phyloP scores from a whole-genome alignment of 2,113 vertebrate genomes.

The Nasalis larvatus region DNA sequence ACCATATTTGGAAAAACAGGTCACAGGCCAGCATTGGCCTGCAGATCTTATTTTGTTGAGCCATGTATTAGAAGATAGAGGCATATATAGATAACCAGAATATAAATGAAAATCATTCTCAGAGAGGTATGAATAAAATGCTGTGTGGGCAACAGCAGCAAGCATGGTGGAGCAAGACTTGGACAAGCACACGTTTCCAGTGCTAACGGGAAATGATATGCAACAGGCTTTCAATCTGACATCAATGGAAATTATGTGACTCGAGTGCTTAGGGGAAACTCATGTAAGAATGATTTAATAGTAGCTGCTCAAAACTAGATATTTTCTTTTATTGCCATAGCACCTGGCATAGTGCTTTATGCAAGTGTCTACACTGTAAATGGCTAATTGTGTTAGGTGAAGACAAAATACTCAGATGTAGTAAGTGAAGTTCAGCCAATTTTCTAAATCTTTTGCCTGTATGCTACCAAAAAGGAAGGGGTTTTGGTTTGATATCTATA shows the following conservation, averaged over 20 bases:
- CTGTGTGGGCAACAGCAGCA: not conserved
- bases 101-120: not conserved
- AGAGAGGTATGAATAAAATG: constrained; percentile 2
- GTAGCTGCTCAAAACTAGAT: constrained; percentile 44
- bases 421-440: not conserved
- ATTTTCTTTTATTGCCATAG: constrained; percentile 1
- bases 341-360: not conserved
- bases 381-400: not conserved
- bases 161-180: not conserved
- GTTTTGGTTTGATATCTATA: not conserved
- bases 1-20: not conserved
- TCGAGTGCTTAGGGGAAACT: constrained; percentile 33
- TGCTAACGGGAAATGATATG: constrained; percentile 26
- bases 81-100: not conserved
- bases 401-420: constrained; percentile 19
- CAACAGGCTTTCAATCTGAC: constrained; percentile 39
- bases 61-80: not conserved
- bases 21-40: not conserved
- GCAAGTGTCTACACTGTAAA: not conserved
- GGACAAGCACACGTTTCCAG: not conserved
- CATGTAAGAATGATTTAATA: constrained; percentile 28
- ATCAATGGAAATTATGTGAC: constrained; percentile 37
- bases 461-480: not conserved
- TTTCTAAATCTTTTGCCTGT: not conserved
- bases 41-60: not conserved